Evolutionary conservation across 2,797 vertebrate genomes (phyloP), one percentile per base, ranked within the genome.

Genomic region (Caiman crocodilus): DNA sequence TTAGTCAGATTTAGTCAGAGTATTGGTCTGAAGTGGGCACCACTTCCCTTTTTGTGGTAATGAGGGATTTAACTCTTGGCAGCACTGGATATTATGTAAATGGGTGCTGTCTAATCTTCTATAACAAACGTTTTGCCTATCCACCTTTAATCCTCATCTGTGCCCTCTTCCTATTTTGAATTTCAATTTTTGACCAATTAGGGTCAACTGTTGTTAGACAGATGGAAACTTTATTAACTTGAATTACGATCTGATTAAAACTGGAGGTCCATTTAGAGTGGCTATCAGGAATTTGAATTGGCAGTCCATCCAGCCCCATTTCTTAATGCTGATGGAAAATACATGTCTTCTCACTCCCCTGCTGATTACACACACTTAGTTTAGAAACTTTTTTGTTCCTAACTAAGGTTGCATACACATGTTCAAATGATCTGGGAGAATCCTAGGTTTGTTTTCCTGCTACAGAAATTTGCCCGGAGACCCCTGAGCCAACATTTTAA

Each of bases 1-100:
- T 91, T 95, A 89, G 93, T 89, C 79, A 69, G 10, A 42, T 42
- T 42, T 42, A 42, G 42, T 42, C 56, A 57, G 92, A 96, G 61
- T 50, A 65, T 78, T 91, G 86, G 88, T 95, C 87, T 81, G 94
- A 86, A 21, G 80, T 88, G 59, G 74, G 35, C 55, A 76, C 50
- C 85, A 21, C 64, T 89, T 8, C 56, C 21, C 5, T 91, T 42
- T 60, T 60, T 67, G 80, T 63, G 73, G 84, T 21, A 69, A 12
- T 35, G 32, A 35, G 65, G 80, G 71, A 55, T 83, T 60, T 94
- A 56, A 59, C 57, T 69, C 59, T 21, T 35, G 64, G 4, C 21
- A 20, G 67, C 32, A 57, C 55, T 32, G 59, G 75, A 28, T 69
- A 42, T 84, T 87, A 3, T 1, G 5, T 12, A 78, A 57, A 35